These are phyloP conservation scores for Parauchenoglanis ngamensis DNA, from an alignment of 2,797 vertebrate genomes.

Conservation along the genomic window DNA sequence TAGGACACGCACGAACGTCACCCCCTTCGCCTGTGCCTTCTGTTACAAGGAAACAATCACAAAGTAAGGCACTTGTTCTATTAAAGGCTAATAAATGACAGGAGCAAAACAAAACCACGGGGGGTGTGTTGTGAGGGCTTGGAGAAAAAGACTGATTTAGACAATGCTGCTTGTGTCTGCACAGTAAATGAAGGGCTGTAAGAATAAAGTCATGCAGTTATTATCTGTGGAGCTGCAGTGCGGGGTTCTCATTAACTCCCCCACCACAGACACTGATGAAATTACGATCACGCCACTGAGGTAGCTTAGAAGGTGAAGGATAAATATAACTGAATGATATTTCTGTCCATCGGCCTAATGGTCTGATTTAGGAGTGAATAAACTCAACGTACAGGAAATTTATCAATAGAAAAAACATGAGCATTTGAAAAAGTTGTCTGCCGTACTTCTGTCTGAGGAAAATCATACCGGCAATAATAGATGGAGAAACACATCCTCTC, in stretches of 20 bases:
- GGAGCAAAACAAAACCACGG: slow-evolving; percentile 50
- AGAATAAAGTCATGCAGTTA: slow-evolving; percentile 58
- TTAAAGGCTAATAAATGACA: slow-evolving; percentile 53
- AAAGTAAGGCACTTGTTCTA: slow-evolving; percentile 50
- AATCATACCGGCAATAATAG: slow-evolving; percentile 18
- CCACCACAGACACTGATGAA: slow-evolving; percentile 43
- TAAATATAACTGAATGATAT: slow-evolving; percentile 47
- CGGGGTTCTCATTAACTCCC: slow-evolving; percentile 51
- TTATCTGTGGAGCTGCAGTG: slow-evolving; percentile 45
- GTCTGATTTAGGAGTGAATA: slow-evolving; percentile 15
- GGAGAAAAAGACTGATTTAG: slow-evolving; percentile 55
- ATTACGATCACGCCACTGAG: slow-evolving; percentile 46
- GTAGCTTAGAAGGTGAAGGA: slow-evolving; percentile 33
- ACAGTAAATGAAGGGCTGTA: slow-evolving; percentile 55
- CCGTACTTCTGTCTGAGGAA: neutral
- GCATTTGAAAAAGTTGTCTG: neutral
- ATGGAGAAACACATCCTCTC: slow-evolving; percentile 29
- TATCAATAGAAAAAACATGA: neutral
- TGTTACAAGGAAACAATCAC: slow-evolving; percentile 63
- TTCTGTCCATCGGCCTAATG: slow-evolving; percentile 29
- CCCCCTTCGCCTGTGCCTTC: slow-evolving; percentile 86
- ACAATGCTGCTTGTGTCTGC: slow-evolving; percentile 50
- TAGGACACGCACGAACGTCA: slow-evolving; percentile 83
- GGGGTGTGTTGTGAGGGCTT: slow-evolving; percentile 45
- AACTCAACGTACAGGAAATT: slow-evolving; percentile 30